Conservation (phyloP, 2,797 vertebrate genomes). For the Lagorchestes hirsutus region DNA sequence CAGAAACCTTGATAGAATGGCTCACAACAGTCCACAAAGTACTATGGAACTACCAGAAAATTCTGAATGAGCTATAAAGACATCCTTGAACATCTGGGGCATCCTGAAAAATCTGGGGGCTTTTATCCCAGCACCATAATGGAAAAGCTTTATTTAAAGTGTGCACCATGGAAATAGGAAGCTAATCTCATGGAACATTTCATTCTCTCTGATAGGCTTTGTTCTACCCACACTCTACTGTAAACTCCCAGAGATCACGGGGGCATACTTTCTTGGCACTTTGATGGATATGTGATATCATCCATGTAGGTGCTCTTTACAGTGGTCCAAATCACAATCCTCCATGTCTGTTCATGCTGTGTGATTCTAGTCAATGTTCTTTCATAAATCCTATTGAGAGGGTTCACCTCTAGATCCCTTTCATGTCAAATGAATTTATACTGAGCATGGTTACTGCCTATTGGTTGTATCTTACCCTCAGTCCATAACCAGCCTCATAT, state of each 20-base stretch:
- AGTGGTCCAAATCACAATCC: not conserved
- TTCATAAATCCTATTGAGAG: not conserved
- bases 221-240: not conserved
- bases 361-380: not conserved
- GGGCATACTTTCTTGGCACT: not conserved
- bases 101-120: not conserved
- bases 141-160: conserved; percentile 9
- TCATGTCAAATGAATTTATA: not conserved
- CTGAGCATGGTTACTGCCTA: not conserved
- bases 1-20: not conserved
- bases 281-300: not conserved
- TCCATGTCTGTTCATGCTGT: not conserved
- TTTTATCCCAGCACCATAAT: not conserved
- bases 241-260: not conserved
- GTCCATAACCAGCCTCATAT: not conserved
- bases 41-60: not conserved
- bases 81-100: not conserved
- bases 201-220: conserved; percentile 24
- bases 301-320: not conserved
- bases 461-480: not conserved
- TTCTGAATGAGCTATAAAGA: not conserved
- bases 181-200: conserved; percentile 37
- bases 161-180: conserved; percentile 19
- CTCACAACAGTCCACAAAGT: not conserved
- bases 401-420: not conserved